Evolutionary conservation across 2,888 invertebrate genomes (phyloP), one percentile per base, ranked within the genome.

Genomic region (Tuberolachnus salignus): DNA sequence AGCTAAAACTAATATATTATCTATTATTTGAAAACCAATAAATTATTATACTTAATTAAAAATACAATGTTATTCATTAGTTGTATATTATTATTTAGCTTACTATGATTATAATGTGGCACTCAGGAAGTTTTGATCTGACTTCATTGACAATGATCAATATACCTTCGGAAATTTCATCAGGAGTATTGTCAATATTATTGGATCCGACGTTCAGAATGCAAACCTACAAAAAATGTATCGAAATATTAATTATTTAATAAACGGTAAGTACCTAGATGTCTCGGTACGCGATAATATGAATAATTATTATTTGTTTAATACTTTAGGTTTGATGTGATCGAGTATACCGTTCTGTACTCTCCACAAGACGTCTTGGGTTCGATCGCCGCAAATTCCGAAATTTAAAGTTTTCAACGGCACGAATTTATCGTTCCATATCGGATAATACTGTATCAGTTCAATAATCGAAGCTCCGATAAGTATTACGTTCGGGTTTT

Each of bases 341-440:
- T 96, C 95, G 83, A 97, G 87, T 86, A 95, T 95, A 71, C 95
- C 96, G 87, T 97, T 94, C 84, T 90, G 89, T 63, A 96, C 90
- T 83, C 97, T 89, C 96, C 96, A 97, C 57, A 97, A 87, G n/a
- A 96, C 91, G 88, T 97, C 91, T 85, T 96, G 92, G 53, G 94
- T 93, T 85, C 91, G 90, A 86, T 97, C 96, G 82, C 91, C 92
- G 83, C 94, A 92, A 84, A 96, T 93, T 83, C 95, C 95, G 87
- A 94, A 94, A 86, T 96, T 96, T 83, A 96, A 89, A 85, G 94
- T 92, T 86, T 97, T 96, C 85, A 97, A 88, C 1, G 95, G 96
- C 80, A 92, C 94, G 89, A 95, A 95, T 87, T 92, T 90, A 84
- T 93, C 92, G 84, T 93, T 92, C 95, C 95, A 97, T 71, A 94